Base-by-base conservation (phyloP, 2,113 vertebrate genomes). In the Mustelus asterias region DNA sequence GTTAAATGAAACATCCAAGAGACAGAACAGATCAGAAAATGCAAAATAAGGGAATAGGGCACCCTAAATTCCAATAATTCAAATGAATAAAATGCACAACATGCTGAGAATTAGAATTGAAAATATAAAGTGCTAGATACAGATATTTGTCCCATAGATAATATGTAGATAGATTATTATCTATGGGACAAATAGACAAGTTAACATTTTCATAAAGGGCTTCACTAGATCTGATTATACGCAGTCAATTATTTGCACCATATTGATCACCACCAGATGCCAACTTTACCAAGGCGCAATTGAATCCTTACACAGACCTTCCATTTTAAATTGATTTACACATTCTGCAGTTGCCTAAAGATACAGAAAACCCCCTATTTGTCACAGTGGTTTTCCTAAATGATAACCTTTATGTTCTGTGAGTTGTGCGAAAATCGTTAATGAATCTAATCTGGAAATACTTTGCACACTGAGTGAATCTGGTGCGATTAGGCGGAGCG, bases 241-340 rank as follows among this genome's bases (percentile, higher is more conserved):
- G 14, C 89, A 22, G 60, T 18, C 60, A 93, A 93, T 37, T 93
- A 93, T 93, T 90, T 18, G 9, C 33, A 11, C 26, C 33, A 18
- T n/a, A 22, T 18, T 93, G 33, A n/a, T 93, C 60, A 67, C 67
- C 60, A 67, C 60, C 16, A 93, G 0, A 11, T 60, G 7, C 14
- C n/a, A 65, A 93, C 33, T 65, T 93, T 22, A 0, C 4, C 58
- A 20, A 7, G 6, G 6, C 37, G 14, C 33, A 93, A n/a, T n/a
- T 4, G 88, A 93, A 93, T 67, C 33, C 63, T 93, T 65, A 93
- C 89, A 93, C n/a, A 18, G 54, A 16, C n/a, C 16, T 93, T 93
- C 67, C n/a, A 37, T 93, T 93, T 93, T 93, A 18, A 93, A 93
- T 37, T 92, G 54, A n/a, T 90, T 63, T 90, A 58, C 26, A n/a